Evolutionary conservation across 2,797 vertebrate species (phyloP).

Genomic region (Pantherophis vulpinus): DNA sequence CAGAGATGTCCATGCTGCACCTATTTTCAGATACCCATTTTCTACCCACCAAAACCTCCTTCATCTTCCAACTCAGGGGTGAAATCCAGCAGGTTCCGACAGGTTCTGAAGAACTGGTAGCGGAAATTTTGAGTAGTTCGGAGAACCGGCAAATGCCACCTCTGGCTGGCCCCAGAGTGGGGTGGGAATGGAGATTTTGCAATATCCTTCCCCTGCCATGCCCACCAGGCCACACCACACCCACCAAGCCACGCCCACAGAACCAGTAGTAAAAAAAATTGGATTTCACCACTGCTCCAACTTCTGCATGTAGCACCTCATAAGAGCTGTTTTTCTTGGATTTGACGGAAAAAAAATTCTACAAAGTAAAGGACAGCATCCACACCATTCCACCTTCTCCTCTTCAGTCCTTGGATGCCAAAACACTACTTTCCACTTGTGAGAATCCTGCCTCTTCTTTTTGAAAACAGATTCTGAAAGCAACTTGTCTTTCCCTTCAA

Average conservation of each 20-base stretch:
- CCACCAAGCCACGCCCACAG: too few relatives aligned
- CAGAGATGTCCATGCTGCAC: background rate
- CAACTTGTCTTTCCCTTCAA: background rate
- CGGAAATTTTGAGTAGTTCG: too few relatives aligned
- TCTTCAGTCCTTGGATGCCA: background rate
- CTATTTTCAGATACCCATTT: background rate
- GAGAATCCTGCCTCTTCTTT: background rate
- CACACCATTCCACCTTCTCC: background rate
- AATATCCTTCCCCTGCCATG: too few relatives aligned
- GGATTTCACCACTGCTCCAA: background rate
- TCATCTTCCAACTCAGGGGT: background rate
- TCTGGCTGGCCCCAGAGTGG: too few relatives aligned
- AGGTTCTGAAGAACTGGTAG: too few relatives aligned
- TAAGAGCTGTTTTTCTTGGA: background rate
- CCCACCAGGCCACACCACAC: too few relatives aligned
- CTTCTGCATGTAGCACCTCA: background rate
- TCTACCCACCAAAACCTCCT: background rate
- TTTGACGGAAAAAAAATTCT: background rate
- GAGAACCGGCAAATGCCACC: too few relatives aligned
- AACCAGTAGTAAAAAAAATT: too few relatives aligned
- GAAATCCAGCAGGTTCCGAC: too few relatives aligned
- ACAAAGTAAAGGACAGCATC: background rate
- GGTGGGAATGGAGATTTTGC: too few relatives aligned
- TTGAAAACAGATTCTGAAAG: background rate
- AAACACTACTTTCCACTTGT: background rate